phyloP scores from a whole-genome alignment of 2,113 vertebrate genomes.

The Seriola quinqueradiata region DNA sequence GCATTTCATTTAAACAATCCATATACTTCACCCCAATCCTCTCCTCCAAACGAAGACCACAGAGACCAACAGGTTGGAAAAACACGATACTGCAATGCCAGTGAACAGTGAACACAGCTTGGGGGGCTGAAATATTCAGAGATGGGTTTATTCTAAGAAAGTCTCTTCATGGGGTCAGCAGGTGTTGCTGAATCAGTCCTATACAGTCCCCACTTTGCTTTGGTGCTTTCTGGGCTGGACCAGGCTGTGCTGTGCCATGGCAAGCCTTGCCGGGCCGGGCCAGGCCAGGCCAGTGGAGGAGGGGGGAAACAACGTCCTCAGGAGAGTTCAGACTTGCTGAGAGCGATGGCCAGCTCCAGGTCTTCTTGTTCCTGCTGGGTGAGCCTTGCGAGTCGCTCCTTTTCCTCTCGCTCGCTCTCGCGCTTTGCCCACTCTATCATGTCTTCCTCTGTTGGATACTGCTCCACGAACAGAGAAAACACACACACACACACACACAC shows the following conservation, averaged over 20 bases:
- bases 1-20: slow-evolving; percentile 8
- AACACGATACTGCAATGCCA: slow-evolving; percentile 19
- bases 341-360: slow-evolving; percentile 98
- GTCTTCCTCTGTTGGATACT: slow-evolving; percentile 98
- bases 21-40: slow-evolving; percentile 16
- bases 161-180: slow-evolving; percentile 65
- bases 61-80: slow-evolving; percentile 37
- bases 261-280: slow-evolving; percentile 50
- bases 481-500: slow-evolving; percentile 13
- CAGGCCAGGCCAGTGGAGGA: slow-evolving; percentile 20
- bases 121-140: slow-evolving; percentile 18
- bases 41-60: slow-evolving; percentile 18
- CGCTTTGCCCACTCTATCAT: slow-evolving; percentile 99
- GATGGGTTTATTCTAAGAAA: slow-evolving; percentile 42
- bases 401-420: slow-evolving; percentile 97
- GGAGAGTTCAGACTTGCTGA: slow-evolving; percentile 98
- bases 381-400: slow-evolving; percentile 93
- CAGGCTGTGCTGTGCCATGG: slow-evolving; percentile 61
- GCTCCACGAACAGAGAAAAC: slow-evolving; percentile 69
- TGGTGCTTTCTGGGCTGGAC: slow-evolving; percentile 70
- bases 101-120: slow-evolving; percentile 41
- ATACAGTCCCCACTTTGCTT: slow-evolving; percentile 70
- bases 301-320: slow-evolving; percentile 79
- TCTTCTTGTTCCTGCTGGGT: slow-evolving; percentile 99
- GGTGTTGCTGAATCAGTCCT: slow-evolving; percentile 68